Percentiles rank a stretch among this genome's conserved stretches.
Evolutionary conservation across 2,888 invertebrate species (phyloP).

Genomic region (Cantharis flavilabris): DNA sequence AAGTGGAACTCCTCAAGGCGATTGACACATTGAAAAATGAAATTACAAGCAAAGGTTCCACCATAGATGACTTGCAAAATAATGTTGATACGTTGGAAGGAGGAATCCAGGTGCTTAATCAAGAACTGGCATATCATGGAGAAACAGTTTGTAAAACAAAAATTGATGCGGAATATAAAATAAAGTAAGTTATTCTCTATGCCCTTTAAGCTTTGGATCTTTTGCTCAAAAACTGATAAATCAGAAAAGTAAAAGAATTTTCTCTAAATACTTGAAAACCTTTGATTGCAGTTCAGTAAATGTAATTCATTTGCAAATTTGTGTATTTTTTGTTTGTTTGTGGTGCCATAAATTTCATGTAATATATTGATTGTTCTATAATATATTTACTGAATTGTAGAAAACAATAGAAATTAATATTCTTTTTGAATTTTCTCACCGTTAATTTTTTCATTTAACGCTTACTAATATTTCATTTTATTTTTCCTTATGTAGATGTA

Average conservation of each 20-base stretch:
- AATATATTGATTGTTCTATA: too few relatives aligned
- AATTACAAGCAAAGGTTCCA: slow-evolving; percentile 49
- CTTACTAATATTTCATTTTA: slow-evolving; percentile 28
- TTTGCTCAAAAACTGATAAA: not conserved
- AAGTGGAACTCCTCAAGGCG: slow-evolving; percentile 53
- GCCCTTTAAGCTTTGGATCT: not conserved
- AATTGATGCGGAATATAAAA: slow-evolving; percentile 52
- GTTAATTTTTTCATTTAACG: slow-evolving; percentile 4
- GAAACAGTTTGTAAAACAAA: slow-evolving; percentile 48
- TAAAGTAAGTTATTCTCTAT: slow-evolving; percentile 52
- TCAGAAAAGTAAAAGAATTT: not conserved
- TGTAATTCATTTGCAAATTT: not conserved
- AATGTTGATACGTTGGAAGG: slow-evolving; percentile 56
- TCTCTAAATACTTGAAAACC: not conserved
- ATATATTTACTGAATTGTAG: not conserved
- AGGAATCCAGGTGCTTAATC: slow-evolving; percentile 54
- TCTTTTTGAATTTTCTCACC: not conserved
- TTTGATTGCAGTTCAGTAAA: not conserved
- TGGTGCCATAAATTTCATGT: too few relatives aligned
- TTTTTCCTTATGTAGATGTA: slow-evolving; percentile 41
- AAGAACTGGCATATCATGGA: slow-evolving; percentile 52
- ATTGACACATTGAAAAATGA: slow-evolving; percentile 54
- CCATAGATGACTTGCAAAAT: slow-evolving; percentile 54
- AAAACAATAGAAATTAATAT: not conserved
- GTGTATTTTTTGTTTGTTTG: too few relatives aligned